Evolutionary conservation across 2,888 invertebrate genomes (phyloP), one percentile per base, ranked within the genome.

Genomic region (Brachypterus glaber): DNA sequence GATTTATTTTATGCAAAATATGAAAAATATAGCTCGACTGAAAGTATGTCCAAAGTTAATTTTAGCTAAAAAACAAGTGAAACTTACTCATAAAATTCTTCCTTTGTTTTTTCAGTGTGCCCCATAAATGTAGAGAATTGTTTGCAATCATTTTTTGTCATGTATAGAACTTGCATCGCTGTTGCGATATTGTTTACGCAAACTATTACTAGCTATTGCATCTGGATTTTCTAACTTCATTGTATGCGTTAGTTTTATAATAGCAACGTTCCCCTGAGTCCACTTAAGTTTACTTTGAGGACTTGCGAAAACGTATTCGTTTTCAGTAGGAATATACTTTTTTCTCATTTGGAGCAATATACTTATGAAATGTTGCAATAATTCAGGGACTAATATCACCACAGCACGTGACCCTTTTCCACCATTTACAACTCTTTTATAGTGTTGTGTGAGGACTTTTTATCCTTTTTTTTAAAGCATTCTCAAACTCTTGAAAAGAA

Each of bases 111-210:
- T 38, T 39, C 35, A 5, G 46, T 49, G 24, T 48, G 49, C 1
- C 48, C 48, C 51, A 51, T 45, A 30, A 49, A 45, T 31, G 43
- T 35, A 2, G 44, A 35, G 40, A 47, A 45, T 17, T 45, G 47
- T 27, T 42, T 49, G 7, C 35, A 21, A 34, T 53, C 40, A 12
- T 33, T 30, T 44, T 50, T 35, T 14, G 39, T 32, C 30, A 54
- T 35, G 43, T 40, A 50, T 7, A 54, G 35, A 12, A 53, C 37
- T 43, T 54, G 51, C 39, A 41, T 49, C 4, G 48, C 46, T 3
- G 52, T 52, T n/a, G 53, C 53, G 25, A 54, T 51, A n/a, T 9
- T 53, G 52, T 33, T 53, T 54, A 21, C 52, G 27, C 37, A 54
- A 39, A 30, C 44, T 49, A 35, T 53, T 54, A 15, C 50, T 51